Conservation (phyloP, 2,113 vertebrate species). For the Nibea albiflora region DNA sequence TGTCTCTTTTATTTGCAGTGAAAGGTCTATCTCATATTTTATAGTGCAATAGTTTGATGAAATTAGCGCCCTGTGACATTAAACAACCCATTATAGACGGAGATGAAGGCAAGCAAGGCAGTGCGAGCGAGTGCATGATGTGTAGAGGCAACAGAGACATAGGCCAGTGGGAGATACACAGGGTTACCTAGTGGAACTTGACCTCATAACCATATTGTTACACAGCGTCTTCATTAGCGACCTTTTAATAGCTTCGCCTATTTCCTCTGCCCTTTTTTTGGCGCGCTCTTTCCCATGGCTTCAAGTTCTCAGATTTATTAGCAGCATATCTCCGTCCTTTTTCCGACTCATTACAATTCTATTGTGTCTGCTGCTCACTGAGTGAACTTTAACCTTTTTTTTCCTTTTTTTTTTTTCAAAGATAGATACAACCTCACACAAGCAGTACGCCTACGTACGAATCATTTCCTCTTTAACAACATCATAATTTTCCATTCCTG, state of each 20-base stretch:
- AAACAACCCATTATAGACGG: constrained; percentile 26
- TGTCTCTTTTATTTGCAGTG: constrained; percentile 6
- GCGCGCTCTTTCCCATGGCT: constrained; percentile 25
- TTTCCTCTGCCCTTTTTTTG: constrained; percentile 63
- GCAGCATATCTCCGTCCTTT: constrained; percentile 13
- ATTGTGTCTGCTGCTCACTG: background rate
- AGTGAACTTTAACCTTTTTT: background rate
- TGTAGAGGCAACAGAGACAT: constrained; percentile 25
- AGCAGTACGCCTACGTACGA: background rate
- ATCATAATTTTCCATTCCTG: constrained; percentile 6
- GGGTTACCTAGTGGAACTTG: constrained; percentile 64
- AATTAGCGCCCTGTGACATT: constrained; percentile 43
- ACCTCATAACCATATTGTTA: constrained; percentile 66
- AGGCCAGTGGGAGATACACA: constrained; percentile 55
- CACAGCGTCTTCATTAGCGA: constrained; percentile 66
- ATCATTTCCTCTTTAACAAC: constrained; percentile 7
- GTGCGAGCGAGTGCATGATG: constrained; percentile 12
- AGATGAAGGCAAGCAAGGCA: constrained; percentile 16
- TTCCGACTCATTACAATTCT: constrained; percentile 27
- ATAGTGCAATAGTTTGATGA: constrained; percentile 16
- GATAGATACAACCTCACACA: background rate
- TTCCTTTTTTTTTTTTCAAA: background rate
- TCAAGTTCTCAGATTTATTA: constrained; percentile 24
- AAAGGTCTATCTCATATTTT: constrained; percentile 41
- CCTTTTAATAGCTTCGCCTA: constrained; percentile 73